Evolutionary conservation across 2,113 vertebrate species (phyloP).

Genomic region (Ophiodon elongatus): DNA sequence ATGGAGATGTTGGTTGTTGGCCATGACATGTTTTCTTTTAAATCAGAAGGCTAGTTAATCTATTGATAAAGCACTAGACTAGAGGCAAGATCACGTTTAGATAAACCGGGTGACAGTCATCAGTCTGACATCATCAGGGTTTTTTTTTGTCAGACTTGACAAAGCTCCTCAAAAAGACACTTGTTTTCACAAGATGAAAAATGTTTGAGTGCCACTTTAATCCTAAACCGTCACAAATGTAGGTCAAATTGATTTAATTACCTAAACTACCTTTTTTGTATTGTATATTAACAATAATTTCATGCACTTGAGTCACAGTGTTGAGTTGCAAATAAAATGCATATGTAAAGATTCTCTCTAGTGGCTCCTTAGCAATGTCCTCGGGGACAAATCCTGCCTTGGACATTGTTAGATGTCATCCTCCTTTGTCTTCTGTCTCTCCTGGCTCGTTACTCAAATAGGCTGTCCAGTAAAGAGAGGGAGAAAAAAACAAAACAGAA

Average conservation of each 20-base stretch:
- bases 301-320: conserved; percentile 20
- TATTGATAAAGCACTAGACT: background rate
- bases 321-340: conserved; percentile 48
- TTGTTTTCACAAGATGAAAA: background rate
- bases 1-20: background rate
- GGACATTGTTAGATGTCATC: conserved; percentile 43
- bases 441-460: background rate
- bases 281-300: background rate
- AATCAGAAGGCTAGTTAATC: background rate
- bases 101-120: background rate
- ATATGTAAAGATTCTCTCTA: conserved; percentile 47
- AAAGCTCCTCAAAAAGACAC: background rate
- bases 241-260: background rate
- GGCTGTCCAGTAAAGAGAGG: background rate
- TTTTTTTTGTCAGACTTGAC: background rate
- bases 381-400: conserved; percentile 45
- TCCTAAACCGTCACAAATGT: conserved; percentile 6
- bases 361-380: conserved; percentile 42
- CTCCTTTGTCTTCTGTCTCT: conserved; percentile 38
- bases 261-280: background rate
- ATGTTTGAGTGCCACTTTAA: background rate
- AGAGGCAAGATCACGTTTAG: background rate
- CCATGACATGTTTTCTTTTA: background rate
- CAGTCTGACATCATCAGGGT: background rate
- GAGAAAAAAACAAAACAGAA: background rate